These are phyloP conservation scores for Drosophila dunni DNA, from an alignment of 1,140 invertebrate species.

Conservation along the genomic window DNA sequence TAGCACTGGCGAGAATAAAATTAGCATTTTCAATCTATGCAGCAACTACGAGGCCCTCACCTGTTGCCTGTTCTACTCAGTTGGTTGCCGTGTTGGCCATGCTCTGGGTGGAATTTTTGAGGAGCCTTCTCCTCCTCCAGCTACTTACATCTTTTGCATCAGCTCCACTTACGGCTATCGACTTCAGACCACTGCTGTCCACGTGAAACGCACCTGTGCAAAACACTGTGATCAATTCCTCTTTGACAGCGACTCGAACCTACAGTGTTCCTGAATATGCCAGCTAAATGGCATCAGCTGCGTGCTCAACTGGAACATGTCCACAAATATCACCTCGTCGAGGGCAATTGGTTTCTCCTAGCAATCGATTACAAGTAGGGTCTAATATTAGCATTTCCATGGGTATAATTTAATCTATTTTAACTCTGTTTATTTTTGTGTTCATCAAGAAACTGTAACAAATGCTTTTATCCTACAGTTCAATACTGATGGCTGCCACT, in stretches of 20 bases:
- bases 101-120: not conserved
- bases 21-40: constrained; percentile 57
- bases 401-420: not conserved
- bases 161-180: constrained; percentile 47
- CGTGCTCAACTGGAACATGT: constrained; percentile 57
- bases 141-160: constrained; percentile 60
- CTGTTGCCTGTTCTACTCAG: constrained; percentile 17
- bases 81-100: constrained; percentile 30
- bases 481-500: constrained; percentile 40
- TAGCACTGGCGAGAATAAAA: constrained; percentile 52
- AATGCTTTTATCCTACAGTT: constrained; percentile 46
- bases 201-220: constrained; percentile 60
- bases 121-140: not conserved
- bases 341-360: constrained; percentile 69
- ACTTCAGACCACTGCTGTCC: constrained; percentile 37
- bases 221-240: constrained; percentile 60
- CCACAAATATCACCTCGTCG: constrained; percentile 55
- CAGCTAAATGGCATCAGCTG: constrained; percentile 55
- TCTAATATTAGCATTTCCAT: not conserved
- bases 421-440: constrained; percentile 54
- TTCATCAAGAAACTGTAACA: constrained; percentile 65
- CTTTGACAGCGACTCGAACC: constrained; percentile 75
- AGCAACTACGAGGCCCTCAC: not conserved
- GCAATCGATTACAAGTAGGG: constrained; percentile 68
- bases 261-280: constrained; percentile 38